These are phyloP conservation scores for Urophycis tenuis DNA, from an alignment of 2,797 vertebrate species.

Conservation along the genomic window DNA sequence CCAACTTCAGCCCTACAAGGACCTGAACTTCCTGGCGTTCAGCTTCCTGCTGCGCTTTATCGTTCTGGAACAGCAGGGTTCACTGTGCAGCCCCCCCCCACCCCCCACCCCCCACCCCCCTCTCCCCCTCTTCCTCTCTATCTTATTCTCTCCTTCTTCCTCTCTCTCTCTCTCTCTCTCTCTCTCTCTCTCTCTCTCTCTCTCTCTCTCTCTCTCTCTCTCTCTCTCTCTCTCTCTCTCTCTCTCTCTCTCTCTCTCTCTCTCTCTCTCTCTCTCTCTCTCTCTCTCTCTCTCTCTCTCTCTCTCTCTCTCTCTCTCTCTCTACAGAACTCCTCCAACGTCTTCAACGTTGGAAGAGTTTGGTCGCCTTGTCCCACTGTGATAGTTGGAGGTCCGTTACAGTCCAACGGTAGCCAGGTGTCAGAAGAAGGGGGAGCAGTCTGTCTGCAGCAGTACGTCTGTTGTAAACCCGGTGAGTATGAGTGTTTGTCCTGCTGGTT, in stretches of 20 bases:
- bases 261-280: neutral
- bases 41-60: neutral
- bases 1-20: neutral
- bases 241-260: neutral
- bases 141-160: too few species aligned
- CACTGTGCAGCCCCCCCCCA: neutral
- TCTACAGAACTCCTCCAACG: too few species aligned
- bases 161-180: neutral
- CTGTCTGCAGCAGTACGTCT: neutral
- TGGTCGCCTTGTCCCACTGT: neutral
- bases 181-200: neutral
- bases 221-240: neutral
- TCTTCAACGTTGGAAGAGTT: neutral
- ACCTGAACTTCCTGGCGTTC: neutral
- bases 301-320: neutral
- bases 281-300: neutral
- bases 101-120: neutral
- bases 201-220: neutral
- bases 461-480: neutral
- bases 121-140: neutral
- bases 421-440: too few species aligned
- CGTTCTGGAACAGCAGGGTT: neutral
- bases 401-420: too few species aligned
- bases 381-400: neutral
- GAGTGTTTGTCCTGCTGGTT: neutral